phyloP scores from a whole-genome alignment of 2,888 invertebrate species.

The Macropis europaea region DNA sequence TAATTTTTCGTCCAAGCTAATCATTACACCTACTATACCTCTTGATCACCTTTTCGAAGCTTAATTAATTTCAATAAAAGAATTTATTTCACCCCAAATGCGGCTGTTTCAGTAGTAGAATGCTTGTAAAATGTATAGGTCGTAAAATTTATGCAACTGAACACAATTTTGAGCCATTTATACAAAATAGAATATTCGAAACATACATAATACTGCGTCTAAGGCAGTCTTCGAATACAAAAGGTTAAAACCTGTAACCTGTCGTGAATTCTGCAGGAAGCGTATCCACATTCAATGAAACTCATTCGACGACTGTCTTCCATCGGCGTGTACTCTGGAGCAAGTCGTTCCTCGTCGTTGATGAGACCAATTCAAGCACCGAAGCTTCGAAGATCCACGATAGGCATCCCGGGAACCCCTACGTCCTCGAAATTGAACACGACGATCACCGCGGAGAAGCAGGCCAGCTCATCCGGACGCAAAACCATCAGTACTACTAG shows the following conservation, averaged over 20 bases:
- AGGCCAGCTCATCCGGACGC: neutral
- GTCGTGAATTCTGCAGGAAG: conserved; percentile 39
- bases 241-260: neutral
- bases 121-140: no score
- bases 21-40: no score
- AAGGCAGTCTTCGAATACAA: neutral
- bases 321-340: conserved; percentile 26
- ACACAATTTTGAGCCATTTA: no score
- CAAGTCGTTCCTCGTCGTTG: conserved; percentile 26
- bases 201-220: no score
- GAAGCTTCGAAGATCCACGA: conserved; percentile 39
- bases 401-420: conserved; percentile 51
- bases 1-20: no score
- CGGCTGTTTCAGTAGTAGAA: no score
- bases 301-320: conserved; percentile 55
- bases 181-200: no score
- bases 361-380: conserved; percentile 26
- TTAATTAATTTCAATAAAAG: no score
- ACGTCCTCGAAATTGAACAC: conserved; percentile 50
- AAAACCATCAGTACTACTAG: neutral
- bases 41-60: no score
- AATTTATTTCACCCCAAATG: no score
- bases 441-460: neutral
- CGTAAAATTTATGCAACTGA: no score
- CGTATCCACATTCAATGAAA: conserved; percentile 26